Evolutionary conservation across 1,140 invertebrate species (phyloP), one percentile per base, ranked within the genome.

Genomic region (Ladona fulva): DNA sequence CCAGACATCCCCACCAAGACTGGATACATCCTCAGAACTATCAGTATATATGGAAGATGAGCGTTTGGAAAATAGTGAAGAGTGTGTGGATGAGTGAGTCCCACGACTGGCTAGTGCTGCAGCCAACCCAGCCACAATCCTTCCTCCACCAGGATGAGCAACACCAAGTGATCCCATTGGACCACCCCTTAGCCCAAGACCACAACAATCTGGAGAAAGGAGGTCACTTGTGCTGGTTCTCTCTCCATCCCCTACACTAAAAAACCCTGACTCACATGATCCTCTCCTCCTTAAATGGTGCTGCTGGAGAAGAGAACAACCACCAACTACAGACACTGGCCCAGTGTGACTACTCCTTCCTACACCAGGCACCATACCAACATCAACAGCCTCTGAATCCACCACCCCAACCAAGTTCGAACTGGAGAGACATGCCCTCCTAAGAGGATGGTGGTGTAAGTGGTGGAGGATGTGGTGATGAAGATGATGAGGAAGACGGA

Each of bases 231-330:
- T 52, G 78, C 82, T 75, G 76, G 81, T 52, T 78, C 82, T 82
- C 78, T 89, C 87, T 81, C 93, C 92, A 82, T 93, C 92, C 81
- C 92, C 92, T 59, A 93, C 91, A 81, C 92, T 93, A 86, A 94
- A 96, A 81, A 95, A 95, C 0, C 94, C 94, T 42, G 92, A 94
- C 84, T 96, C 94, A 81, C 94, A 95, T 11, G 93, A 95, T n/a
- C 93, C 93, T 44, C 93, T 87, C 14, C 94, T 86, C 74, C 89
- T 86, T 0, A 91, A 83, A 77, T 86, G 85, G 24, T 42, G 78
- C 78, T 76, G 66, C 74, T 74, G 59, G 78, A 78, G 59, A 74
- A 52, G 52, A 22, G 52, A 66, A 22, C 52, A 66, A 3, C 52
- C 52, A 66, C 52, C 52, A 16, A 66, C n/a, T 22, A 66, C 52